Evolutionary conservation across 2,797 vertebrate species (phyloP).

Genomic region (Cynodonichthys magdalenae): DNA sequence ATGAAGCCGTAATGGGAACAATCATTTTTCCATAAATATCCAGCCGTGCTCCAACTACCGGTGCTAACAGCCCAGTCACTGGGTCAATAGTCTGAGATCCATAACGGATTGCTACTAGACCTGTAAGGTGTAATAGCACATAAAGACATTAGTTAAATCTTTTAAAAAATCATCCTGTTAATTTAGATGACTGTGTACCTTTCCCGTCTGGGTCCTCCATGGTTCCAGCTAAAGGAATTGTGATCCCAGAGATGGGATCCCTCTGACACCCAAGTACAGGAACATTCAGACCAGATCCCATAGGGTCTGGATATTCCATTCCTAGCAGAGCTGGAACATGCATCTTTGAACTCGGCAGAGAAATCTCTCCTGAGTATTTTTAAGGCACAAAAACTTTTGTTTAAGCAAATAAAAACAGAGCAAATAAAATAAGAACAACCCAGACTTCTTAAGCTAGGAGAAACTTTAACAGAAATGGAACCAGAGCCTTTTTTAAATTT

Average conservation of each 20-base stretch:
- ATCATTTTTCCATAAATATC: conserved; percentile 76
- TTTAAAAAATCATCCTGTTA: not conserved
- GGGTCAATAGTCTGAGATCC: conserved; percentile 84
- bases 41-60: conserved; percentile 84
- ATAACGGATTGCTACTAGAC: conserved; percentile 85
- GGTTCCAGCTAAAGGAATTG: conserved; percentile 84
- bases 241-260: conserved; percentile 73
- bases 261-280: conserved; percentile 87
- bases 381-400: not conserved
- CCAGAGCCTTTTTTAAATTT: too few relatives aligned
- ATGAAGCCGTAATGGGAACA: conserved; percentile 83
- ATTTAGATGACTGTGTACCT: conserved; percentile 70
- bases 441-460: too few relatives aligned
- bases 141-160: not conserved
- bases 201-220: conserved; percentile 88
- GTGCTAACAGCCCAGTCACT: conserved; percentile 79
- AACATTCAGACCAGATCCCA: conserved; percentile 86
- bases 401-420: not conserved
- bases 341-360: conserved; percentile 76
- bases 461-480: too few relatives aligned
- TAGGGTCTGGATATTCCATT: conserved; percentile 89
- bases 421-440: not conserved
- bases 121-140: conserved; percentile 63
- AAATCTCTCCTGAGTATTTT: conserved; percentile 80
- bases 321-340: conserved; percentile 85